phyloP scores from a whole-genome alignment of 2,113 vertebrate genomes.

The Pituophis catenifer region DNA sequence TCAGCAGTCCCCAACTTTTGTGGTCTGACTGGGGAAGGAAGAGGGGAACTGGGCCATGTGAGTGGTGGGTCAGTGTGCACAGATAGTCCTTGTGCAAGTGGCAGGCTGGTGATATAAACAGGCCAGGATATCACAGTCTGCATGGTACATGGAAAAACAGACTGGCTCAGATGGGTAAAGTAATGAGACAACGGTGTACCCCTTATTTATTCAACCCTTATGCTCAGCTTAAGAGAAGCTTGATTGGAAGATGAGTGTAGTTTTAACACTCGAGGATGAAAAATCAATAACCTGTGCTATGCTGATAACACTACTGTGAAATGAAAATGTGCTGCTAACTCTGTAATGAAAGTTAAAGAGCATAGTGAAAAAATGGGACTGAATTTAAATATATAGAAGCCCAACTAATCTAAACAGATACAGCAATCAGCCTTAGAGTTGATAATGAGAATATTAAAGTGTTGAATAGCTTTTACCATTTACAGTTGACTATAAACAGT shows the following conservation, averaged over 20 bases:
- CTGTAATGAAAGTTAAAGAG: background rate
- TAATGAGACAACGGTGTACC: background rate
- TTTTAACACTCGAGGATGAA: background rate
- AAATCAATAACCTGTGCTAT: background rate
- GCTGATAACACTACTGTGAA: background rate
- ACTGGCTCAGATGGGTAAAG: background rate
- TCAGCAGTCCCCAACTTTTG: background rate
- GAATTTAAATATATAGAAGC: background rate
- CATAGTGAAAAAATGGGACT: background rate
- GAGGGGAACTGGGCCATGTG: background rate
- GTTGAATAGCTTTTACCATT: background rate
- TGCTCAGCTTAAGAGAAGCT: background rate
- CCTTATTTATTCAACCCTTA: background rate
- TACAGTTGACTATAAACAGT: background rate
- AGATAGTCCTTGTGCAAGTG: background rate
- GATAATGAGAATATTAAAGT: background rate
- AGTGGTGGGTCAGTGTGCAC: background rate
- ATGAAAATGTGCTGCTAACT: background rate
- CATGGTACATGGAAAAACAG: background rate
- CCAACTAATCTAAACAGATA: background rate
- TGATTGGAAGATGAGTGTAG: background rate
- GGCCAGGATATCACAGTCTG: background rate
- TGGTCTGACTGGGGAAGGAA: background rate
- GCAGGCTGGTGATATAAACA: background rate
- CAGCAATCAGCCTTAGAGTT: background rate